phyloP scores from a whole-genome alignment of 2,888 invertebrate genomes.

The Plemyria rubiginata region DNA sequence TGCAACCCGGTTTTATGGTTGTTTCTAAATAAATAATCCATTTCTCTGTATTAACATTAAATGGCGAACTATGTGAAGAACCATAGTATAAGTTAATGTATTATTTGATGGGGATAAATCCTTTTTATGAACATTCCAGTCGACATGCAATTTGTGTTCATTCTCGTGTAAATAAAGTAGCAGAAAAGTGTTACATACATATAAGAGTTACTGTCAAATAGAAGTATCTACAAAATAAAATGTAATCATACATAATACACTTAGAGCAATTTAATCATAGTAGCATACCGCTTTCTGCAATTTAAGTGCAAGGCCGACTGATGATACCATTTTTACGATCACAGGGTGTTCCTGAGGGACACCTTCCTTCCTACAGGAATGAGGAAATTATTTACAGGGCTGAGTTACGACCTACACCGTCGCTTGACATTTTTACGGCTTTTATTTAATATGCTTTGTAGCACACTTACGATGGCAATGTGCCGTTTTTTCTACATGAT shows the following conservation, averaged over 20 bases:
- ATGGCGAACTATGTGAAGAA: background rate
- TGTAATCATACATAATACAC: no score
- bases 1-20: constrained; percentile 13
- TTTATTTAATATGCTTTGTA: constrained; percentile 12
- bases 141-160: no score
- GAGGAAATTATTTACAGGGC: constrained; percentile 15
- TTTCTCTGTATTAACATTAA: background rate
- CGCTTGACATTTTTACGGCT: constrained; percentile 15
- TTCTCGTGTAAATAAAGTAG: no score
- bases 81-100: no score
- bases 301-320: constrained; percentile 18
- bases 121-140: no score
- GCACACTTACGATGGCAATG: constrained; percentile 7
- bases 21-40: constrained; percentile 4
- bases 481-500: background rate
- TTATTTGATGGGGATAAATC: no score
- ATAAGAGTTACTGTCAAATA: no score
- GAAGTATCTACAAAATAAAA: no score
- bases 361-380: constrained; percentile 19
- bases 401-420: constrained; percentile 20
- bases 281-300: constrained; percentile 7
- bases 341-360: constrained; percentile 12
- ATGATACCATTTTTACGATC: constrained; percentile 25
- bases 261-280: constrained; percentile 4
- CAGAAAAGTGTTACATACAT: no score